A percentile compares a stretch with the other conserved stretches of the same genome.
These are phyloP conservation scores for Pangasius djambal DNA, from an alignment of 2,797 vertebrate genomes.

Conservation along the genomic window DNA sequence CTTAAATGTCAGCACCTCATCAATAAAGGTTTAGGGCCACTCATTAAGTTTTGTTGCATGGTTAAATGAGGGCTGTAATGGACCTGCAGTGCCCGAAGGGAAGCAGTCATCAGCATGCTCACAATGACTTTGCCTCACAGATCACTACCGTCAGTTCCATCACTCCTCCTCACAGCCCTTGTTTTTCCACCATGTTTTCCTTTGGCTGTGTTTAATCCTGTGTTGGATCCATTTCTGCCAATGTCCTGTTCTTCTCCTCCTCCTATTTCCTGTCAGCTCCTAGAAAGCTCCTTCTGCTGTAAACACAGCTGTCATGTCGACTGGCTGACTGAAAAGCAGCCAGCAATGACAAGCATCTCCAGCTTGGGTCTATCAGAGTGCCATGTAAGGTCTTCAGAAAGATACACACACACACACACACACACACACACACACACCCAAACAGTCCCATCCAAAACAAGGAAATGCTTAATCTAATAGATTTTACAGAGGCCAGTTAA, in stretches of 20 bases:
- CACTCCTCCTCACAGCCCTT: conserved; percentile 24
- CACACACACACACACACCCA: conserved; percentile 26
- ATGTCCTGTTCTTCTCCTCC: conserved; percentile 40
- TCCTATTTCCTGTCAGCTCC: conserved; percentile 45
- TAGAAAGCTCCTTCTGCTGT: conserved; percentile 62
- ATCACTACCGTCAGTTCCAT: conserved; percentile 36
- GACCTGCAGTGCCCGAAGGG: conserved; percentile 42
- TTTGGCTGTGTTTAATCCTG: conserved; percentile 53
- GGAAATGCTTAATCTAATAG: not conserved
- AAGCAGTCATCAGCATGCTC: conserved; percentile 44
- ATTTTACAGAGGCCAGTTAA: not conserved
- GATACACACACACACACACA: conserved; percentile 15
- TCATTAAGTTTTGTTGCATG: conserved; percentile 56
- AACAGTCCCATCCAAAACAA: not conserved
- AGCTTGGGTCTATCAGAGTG: conserved; percentile 70
- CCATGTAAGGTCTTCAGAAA: conserved; percentile 51
- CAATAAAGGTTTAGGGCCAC: conserved; percentile 59
- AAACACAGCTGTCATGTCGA: conserved; percentile 84
- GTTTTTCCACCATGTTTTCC: conserved; percentile 15
- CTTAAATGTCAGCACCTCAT: conserved; percentile 63
- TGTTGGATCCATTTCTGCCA: conserved; percentile 46
- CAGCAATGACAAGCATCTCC: conserved; percentile 73
- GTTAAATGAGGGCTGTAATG: conserved; percentile 47
- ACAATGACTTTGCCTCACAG: conserved; percentile 34
- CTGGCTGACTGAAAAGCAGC: conserved; percentile 75